A percentile compares a stretch with the other conserved stretches of the same genome.
Conservation (phyloP, 2,797 vertebrate genomes). For the Myotis findleyi region DNA sequence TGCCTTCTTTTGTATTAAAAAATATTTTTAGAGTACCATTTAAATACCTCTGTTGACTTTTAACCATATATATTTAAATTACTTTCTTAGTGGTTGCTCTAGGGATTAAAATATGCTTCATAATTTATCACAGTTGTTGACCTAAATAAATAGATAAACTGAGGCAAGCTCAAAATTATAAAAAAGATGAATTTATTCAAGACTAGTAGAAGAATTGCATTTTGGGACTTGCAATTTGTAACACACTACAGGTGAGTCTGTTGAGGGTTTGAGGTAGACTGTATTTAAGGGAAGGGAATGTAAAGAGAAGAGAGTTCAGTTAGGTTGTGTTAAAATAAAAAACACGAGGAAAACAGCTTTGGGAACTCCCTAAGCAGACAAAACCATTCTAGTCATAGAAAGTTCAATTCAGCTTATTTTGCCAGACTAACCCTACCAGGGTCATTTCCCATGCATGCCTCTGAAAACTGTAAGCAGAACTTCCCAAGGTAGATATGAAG, state of each 20-base stretch:
- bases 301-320: not conserved
- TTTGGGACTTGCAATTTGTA: not conserved
- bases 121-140: not conserved
- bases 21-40: not conserved
- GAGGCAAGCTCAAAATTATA: not conserved
- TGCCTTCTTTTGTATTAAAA: not conserved
- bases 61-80: not conserved
- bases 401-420: not conserved
- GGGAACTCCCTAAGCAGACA: not conserved
- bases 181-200: not conserved
- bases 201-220: not conserved
- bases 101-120: not conserved
- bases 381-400: not conserved
- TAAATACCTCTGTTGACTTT: not conserved
- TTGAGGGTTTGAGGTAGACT: not conserved
- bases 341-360: not conserved
- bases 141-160: not conserved
- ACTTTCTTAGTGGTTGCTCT: not conserved
- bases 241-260: not conserved
- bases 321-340: not conserved
- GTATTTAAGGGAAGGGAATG: not conserved
- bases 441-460: not conserved
- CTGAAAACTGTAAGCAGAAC: not conserved
- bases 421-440: not conserved
- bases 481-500: not conserved